Percentiles rank a stretch among this genome's conserved stretches.
These are phyloP conservation scores for Charina bottae DNA, from an alignment of 2,113 vertebrate genomes.

Conservation along the genomic window DNA sequence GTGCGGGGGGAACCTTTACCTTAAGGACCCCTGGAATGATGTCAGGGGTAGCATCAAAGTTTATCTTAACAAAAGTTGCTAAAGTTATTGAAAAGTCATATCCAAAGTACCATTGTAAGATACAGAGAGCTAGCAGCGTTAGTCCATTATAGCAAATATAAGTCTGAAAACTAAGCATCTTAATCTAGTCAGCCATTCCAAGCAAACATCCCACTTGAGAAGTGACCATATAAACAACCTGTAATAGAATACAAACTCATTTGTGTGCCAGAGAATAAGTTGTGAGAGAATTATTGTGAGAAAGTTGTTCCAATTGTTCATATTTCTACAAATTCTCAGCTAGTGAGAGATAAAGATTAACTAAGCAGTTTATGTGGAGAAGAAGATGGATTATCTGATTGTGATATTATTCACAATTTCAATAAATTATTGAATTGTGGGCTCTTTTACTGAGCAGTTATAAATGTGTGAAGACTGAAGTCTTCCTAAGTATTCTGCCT, in stretches of 20 bases:
- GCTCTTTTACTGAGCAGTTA: neutral
- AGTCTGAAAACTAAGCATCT: neutral
- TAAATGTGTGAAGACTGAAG: neutral
- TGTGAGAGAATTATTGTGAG: neutral
- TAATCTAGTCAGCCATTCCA: neutral
- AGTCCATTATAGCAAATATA: neutral
- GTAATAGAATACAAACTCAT: neutral
- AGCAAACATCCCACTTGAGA: neutral
- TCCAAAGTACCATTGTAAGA: neutral
- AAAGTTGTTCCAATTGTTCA: neutral
- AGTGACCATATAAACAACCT: neutral
- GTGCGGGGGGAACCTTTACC: no score
- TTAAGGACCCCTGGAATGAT: neutral
- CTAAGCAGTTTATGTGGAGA: neutral
- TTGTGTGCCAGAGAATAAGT: neutral
- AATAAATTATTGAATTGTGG: neutral
- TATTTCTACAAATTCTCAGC: neutral
- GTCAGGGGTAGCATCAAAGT: neutral
- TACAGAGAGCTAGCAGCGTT: neutral
- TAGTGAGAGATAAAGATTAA: neutral
- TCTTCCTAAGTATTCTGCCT: neutral
- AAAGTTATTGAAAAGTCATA: neutral
- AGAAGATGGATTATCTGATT: neutral
- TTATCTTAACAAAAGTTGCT: neutral
- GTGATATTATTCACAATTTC: neutral